Base-by-base conservation (phyloP, 2,888 invertebrate species). In the Protodeltote pygarga region DNA sequence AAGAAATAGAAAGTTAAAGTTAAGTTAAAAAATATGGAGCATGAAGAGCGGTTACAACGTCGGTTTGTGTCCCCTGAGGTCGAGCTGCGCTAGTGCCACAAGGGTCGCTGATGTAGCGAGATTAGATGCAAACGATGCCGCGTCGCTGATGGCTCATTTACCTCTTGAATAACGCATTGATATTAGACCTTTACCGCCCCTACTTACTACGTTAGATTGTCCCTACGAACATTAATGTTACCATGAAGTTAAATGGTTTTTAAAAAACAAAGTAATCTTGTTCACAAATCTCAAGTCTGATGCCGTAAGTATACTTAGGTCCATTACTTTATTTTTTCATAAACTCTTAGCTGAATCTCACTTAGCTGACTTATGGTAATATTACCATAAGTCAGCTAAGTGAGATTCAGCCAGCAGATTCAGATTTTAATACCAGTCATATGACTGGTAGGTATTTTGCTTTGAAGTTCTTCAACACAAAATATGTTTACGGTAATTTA, bases 91-190 rank as follows among this genome's bases (percentile, higher is more conserved):
- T n/a, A n/a, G n/a, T n/a, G n/a, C n/a, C n/a, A 54, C 73, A 65
- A 74, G 75, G 81, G 79, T 73, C 75, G 76, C 75, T 81, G 83
- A 79, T 82, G 81, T 74, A 68, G 68, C 70, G 69, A 85, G 86
- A 89, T 89, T 88, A 91, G 85, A 90, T 89, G 89, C 87, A 90
- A 90, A 91, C 81, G 89, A 87, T 79, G 81, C 81, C 72, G 51
- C 77, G 66, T 69, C 75, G 76, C 79, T 85, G 89, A 89, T 90
- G 86, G 87, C 87, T 89, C 87, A 88, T 89, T 90, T 90, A 80
- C 83, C 83, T 86, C 79, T 81, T 85, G 87, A 88, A 87, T 87
- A 88, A 87, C 83, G 77, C 83, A 87, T 87, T 80, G 78, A 83
- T 84, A 82, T 84, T 79, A 83, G 71, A 73, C 78, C 75, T 74